Evolutionary conservation across 2,888 invertebrate species (phyloP), one percentile per base, ranked within the genome.

Genomic region (Yponomeuta evonymella): DNA sequence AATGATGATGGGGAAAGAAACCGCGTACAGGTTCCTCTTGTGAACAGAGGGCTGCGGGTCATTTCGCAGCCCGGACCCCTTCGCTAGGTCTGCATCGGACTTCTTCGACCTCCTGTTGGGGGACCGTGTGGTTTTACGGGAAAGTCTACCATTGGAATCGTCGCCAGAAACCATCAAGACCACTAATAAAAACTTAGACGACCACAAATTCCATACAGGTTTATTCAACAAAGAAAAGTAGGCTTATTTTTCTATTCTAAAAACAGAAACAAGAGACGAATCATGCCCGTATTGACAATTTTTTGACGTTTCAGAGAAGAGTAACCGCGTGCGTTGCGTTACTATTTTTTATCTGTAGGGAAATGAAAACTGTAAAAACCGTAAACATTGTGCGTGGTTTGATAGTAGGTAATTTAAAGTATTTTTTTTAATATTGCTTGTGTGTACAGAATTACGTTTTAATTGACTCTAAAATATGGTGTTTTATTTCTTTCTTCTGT

Each of bases 1-100:
- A 89, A 97, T 95, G 85, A 97, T 96, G 78, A 97, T 94, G 73
- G 97, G 97, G 89, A 96, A 96, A 78, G 97, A 97, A 90, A 97
- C 96, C 85, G 96, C 94, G 88, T 97, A 97, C 80, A 97, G 94
- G 89, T 97, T 97, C 88, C 96, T 94, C 89, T 97, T 97, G 90
- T 97, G 97, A 81, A 97, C 96, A 72, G 97, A 96, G 81, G 95
- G 94, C 83, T 94, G 94, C 83, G 94, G 87, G 74, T 89, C 93
- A 81, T 90, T 88, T 88, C 91, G 92, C 88, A 94, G 93, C 92
- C 93, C 91, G 86, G 94, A 93, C 85, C 93, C 90, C 84, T 93
- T 93, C 79, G 93, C 90, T 89, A 93, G 84, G 89, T 94, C 94
- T 85, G 93, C 92, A 89, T 94, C 94, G 84, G 89, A 85, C 87